These are phyloP conservation scores for Esox niger DNA, from an alignment of 2,113 vertebrate species.

Conservation along the genomic window DNA sequence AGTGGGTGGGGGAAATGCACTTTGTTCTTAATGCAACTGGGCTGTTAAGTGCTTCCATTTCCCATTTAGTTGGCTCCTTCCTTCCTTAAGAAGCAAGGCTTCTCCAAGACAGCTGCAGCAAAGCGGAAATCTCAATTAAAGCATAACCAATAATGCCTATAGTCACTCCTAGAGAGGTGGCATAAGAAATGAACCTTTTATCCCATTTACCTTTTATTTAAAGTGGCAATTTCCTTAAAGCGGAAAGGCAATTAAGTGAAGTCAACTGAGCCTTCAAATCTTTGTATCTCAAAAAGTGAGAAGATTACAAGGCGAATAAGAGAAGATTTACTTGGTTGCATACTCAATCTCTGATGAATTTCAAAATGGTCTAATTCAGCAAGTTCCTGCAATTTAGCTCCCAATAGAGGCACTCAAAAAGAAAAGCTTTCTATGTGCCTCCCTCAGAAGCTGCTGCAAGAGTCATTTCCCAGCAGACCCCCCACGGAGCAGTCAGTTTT, in stretches of 20 bases:
- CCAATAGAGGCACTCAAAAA: constrained; percentile 65
- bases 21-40: constrained; percentile 66
- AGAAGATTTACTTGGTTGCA: constrained; percentile 70
- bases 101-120: constrained; percentile 65
- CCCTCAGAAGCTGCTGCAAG: constrained; percentile 7
- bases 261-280: constrained; percentile 76
- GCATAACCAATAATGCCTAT: constrained; percentile 69
- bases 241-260: constrained; percentile 79
- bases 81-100: constrained; percentile 47
- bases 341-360: constrained; percentile 70
- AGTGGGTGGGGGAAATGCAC: constrained; percentile 67
- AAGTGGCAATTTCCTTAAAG: constrained; percentile 70
- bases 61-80: constrained; percentile 60
- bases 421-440: constrained; percentile 46
- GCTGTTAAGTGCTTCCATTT: constrained; percentile 72
- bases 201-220: constrained; percentile 79
- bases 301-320: constrained; percentile 70
- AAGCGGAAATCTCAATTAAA: constrained; percentile 79
- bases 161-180: constrained; percentile 67
- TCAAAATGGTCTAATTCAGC: constrained; percentile 69
- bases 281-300: constrained; percentile 68
- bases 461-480: constrained; percentile 32
- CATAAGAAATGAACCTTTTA: constrained; percentile 72
- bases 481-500: constrained; percentile 34
- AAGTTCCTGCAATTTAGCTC: constrained; percentile 74